These are phyloP conservation scores for Elgaria multicarinata DNA, from an alignment of 2,113 vertebrate genomes.

Conservation along the genomic window DNA sequence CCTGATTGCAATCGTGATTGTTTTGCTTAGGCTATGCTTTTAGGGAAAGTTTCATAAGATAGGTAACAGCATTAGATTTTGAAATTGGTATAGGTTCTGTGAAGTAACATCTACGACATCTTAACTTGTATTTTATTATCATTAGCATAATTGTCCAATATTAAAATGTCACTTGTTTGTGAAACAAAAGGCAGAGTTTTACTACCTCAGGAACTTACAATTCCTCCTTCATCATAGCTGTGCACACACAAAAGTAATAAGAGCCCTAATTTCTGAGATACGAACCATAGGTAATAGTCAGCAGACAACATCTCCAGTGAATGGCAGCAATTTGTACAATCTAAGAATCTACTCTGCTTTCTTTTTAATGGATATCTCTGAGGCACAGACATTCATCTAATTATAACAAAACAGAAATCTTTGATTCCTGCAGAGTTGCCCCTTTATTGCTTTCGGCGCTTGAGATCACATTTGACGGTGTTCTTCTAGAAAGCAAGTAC, in stretches of 20 bases:
- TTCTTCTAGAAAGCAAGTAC: not conserved
- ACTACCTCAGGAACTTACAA: not conserved
- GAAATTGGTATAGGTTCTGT: not conserved
- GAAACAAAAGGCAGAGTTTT: not conserved
- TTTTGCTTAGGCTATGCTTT: not conserved
- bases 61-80: slow-evolving; percentile 25
- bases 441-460: accelerated
- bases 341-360: accelerated
- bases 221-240: not conserved
- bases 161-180: slow-evolving; percentile 19
- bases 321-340: not conserved
- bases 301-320: slow-evolving; percentile 11
- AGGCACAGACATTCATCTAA: not conserved
- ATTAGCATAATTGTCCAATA: not conserved
- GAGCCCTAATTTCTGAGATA: not conserved
- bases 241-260: not conserved
- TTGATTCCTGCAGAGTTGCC: not conserved
- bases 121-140: not conserved
- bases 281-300: slow-evolving; percentile 18
- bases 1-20: not conserved
- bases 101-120: not conserved
- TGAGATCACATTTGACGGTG: accelerated
- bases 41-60: not conserved
- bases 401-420: not conserved
- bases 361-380: not conserved